Evolutionary conservation across 2,888 invertebrate genomes (phyloP).

Genomic region (Lysandra bellargus): DNA sequence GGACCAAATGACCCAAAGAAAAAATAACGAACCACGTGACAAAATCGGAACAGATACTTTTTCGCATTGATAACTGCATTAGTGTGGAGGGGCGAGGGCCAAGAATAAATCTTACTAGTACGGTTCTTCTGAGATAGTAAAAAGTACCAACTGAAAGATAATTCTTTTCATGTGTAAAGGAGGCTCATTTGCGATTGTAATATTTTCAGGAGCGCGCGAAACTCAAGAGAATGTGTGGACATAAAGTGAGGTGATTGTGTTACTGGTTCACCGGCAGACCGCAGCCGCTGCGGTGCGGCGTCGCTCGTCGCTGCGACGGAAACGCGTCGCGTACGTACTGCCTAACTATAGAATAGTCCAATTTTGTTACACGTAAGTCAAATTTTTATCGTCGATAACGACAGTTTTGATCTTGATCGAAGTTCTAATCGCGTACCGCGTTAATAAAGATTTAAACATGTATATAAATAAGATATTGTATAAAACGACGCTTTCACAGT

Average conservation of each 20-base stretch:
- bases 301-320: background rate
- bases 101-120: too few relatives aligned
- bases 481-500: slow-evolving; percentile 12
- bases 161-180: background rate
- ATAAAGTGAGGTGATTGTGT: slow-evolving; percentile 27
- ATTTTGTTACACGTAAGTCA: slow-evolving; percentile 21
- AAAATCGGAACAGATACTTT: too few relatives aligned
- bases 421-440: background rate
- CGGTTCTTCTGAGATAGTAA: too few relatives aligned
- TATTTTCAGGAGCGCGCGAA: slow-evolving; percentile 22
- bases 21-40: too few relatives aligned
- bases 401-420: slow-evolving; percentile 13
- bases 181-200: background rate
- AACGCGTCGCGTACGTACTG: slow-evolving; percentile 19
- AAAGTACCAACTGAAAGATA: background rate
- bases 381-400: slow-evolving; percentile 21
- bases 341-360: slow-evolving; percentile 24
- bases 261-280: slow-evolving; percentile 8
- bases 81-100: too few relatives aligned
- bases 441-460: background rate
- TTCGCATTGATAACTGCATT: too few relatives aligned
- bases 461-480: slow-evolving; percentile 21
- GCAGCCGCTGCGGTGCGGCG: slow-evolving; percentile 1
- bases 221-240: slow-evolving; percentile 9
- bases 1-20: too few relatives aligned